These are phyloP conservation scores for western clawed frog (Xenopus tropicalis) DNA, from an alignment of 2,113 vertebrate genomes.

Conservation along the genomic window DNA sequence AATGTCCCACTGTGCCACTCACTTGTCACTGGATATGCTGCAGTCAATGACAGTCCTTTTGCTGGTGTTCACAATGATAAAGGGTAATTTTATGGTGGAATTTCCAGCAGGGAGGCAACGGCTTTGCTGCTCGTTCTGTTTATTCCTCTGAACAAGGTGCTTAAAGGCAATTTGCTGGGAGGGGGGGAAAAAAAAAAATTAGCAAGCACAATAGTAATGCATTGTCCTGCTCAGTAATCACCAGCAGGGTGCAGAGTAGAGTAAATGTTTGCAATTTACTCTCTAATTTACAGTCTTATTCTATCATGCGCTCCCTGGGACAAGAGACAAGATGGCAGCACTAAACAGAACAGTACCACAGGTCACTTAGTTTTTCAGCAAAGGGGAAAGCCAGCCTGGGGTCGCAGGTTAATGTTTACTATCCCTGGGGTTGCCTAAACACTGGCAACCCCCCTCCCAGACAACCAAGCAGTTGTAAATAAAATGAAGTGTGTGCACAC, in stretches of 20 bases:
- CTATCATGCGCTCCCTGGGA: no score
- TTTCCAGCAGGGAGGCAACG: conserved; percentile 70
- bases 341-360: no score
- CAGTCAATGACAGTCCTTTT: conserved; percentile 83
- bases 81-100: conserved; percentile 80
- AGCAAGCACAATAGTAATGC: neutral
- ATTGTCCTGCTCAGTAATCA: neutral
- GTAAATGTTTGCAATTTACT: neutral
- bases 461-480: no score
- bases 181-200: neutral
- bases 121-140: conserved; percentile 70
- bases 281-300: neutral
- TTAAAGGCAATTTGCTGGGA: conserved; percentile 85
- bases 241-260: neutral
- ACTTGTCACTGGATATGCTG: conserved; percentile 88
- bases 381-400: no score
- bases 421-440: no score
- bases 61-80: conserved; percentile 83
- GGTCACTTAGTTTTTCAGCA: neutral
- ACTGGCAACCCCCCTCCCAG: no score
- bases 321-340: no score
- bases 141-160: conserved; percentile 83
- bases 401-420: no score
- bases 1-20: conserved; percentile 45
- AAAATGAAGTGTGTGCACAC: no score